These are phyloP conservation scores for Manis pentadactyla DNA, from an alignment of 2,797 vertebrate genomes.

Conservation along the genomic window DNA sequence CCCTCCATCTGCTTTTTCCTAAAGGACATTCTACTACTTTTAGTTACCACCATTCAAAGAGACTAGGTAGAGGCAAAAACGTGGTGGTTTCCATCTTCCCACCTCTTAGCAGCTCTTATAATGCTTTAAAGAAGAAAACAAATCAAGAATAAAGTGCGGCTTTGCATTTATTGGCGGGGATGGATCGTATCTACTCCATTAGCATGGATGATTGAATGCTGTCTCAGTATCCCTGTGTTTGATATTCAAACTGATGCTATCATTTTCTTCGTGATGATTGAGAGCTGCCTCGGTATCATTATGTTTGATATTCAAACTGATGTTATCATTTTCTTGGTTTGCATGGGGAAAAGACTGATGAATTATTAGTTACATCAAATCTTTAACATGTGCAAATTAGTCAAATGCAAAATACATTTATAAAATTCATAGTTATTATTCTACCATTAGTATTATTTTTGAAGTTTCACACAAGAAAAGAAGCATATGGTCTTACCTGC, in stretches of 20 bases:
- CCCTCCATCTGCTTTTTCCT: neutral
- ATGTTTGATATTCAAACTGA: slow-evolving; percentile 76
- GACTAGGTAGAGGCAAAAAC: neutral
- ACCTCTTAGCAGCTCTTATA: neutral
- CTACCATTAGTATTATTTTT: slow-evolving; percentile 65
- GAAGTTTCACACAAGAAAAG: slow-evolving; percentile 55
- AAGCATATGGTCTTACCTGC: neutral
- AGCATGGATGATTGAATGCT: slow-evolving; percentile 63
- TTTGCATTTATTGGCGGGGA: slow-evolving; percentile 46
- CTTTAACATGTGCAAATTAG: slow-evolving; percentile 81
- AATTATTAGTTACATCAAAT: slow-evolving; percentile 79
- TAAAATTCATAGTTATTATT: slow-evolving; percentile 72
- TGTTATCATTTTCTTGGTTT: slow-evolving; percentile 78
- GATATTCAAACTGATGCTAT: slow-evolving; percentile 71
- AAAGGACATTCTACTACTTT: neutral
- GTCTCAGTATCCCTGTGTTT: slow-evolving; percentile 44
- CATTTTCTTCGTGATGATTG: slow-evolving; percentile 77
- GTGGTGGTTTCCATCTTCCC: neutral
- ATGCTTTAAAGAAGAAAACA: slow-evolving; percentile 31
- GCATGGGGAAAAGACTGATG: slow-evolving; percentile 72
- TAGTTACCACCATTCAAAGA: neutral
- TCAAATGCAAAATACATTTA: slow-evolving; percentile 78
- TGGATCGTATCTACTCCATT: slow-evolving; percentile 66
- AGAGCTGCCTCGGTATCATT: slow-evolving; percentile 69
- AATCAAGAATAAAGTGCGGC: neutral